phyloP scores from a whole-genome alignment of 2,888 invertebrate species.

The Lepidocyrtinus sp. region DNA sequence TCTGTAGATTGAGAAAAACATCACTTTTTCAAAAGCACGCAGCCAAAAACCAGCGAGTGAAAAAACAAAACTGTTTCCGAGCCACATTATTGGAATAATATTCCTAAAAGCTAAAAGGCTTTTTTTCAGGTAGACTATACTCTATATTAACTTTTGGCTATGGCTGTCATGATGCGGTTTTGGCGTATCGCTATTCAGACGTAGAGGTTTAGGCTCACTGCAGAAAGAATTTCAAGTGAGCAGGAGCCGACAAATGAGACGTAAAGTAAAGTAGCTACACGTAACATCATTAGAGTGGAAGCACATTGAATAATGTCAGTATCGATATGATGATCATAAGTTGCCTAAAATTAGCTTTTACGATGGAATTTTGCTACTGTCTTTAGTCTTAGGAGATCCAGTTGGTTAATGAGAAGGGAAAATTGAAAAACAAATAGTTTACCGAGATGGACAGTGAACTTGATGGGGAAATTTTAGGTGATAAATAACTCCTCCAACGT shows the following conservation, averaged over 20 bases:
- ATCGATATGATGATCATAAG: neutral
- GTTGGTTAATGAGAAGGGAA: neutral
- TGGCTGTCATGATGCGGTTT: neutral
- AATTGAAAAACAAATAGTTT: neutral
- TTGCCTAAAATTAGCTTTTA: neutral
- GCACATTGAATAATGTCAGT: neutral
- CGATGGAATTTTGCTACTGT: neutral
- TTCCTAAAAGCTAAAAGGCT: neutral
- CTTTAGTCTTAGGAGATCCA: neutral
- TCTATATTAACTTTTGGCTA: neutral
- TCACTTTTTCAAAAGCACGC: conserved; percentile 1
- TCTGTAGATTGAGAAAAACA: neutral
- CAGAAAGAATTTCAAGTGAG: conserved; percentile 6
- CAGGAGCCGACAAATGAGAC: conserved; percentile 29
- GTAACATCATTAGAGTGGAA: neutral
- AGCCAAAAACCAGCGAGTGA: neutral
- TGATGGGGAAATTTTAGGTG: too few species aligned
- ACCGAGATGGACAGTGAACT: too few species aligned
- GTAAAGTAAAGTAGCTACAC: conserved; percentile 16
- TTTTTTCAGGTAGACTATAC: neutral
- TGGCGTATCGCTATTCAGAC: neutral
- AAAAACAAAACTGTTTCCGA: conserved; percentile 1
- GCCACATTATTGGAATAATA: neutral
- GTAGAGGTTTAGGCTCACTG: neutral
- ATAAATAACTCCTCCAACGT: too few species aligned